phyloP scores from a whole-genome alignment of 2,888 invertebrate species.

The Agriopis leucophaearia region DNA sequence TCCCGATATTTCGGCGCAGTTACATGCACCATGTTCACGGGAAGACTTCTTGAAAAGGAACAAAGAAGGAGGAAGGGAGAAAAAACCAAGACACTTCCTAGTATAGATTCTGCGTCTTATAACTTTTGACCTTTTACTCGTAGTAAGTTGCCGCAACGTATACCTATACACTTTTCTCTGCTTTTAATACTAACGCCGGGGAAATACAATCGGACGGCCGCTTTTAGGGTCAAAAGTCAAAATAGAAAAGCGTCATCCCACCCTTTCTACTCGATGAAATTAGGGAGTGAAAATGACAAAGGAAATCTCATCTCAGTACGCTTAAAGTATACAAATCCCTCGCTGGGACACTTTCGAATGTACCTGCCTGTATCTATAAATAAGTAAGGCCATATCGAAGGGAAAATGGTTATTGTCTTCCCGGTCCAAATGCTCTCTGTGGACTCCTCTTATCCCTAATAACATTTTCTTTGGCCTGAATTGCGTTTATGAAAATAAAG shows the following conservation, averaged over 20 bases:
- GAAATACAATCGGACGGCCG: conserved; percentile 23
- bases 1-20: too few relatives aligned
- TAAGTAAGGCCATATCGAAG: conserved; percentile 60
- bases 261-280: conserved; percentile 34
- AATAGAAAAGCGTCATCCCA: conserved; percentile 29
- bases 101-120: neutral
- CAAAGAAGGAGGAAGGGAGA: too few relatives aligned
- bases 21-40: too few relatives aligned
- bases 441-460: conserved; percentile 65
- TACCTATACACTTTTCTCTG: conserved; percentile 2
- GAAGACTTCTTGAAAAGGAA: too few relatives aligned
- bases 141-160: conserved; percentile 3
- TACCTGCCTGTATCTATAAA: conserved; percentile 39
- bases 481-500: conserved; percentile 38
- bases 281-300: conserved; percentile 38
- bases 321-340: conserved; percentile 36
- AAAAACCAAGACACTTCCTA: neutral
- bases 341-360: conserved; percentile 35
- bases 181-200: conserved; percentile 23
- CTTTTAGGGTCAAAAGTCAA: conserved; percentile 30
- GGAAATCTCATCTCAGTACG: conserved; percentile 29
- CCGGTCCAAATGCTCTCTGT: conserved; percentile 57
- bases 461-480: conserved; percentile 58
- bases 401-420: conserved; percentile 65
- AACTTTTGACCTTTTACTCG: neutral